Conservation (phyloP, 2,888 invertebrate species). For the Cerceris rybyensis region DNA sequence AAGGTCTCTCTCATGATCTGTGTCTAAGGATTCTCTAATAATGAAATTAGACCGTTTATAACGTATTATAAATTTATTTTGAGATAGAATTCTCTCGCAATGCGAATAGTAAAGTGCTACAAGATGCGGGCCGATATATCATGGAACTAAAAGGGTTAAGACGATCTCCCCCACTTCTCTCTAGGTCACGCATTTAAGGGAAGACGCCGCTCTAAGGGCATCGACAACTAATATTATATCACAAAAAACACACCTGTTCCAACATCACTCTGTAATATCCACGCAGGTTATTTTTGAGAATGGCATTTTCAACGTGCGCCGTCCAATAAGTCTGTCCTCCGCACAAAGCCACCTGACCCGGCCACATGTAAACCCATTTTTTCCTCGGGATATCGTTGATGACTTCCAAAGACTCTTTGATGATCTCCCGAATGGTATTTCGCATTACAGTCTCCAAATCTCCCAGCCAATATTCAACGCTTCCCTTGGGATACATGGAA, state of each 20-base stretch:
- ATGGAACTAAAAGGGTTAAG: too few relatives aligned
- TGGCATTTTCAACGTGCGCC: slow-evolving; percentile 86
- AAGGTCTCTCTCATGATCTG: too few relatives aligned
- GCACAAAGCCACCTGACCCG: slow-evolving; percentile 91
- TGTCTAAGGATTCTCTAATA: too few relatives aligned
- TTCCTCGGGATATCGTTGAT: slow-evolving; percentile 82
- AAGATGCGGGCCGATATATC: too few relatives aligned
- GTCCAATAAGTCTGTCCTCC: slow-evolving; percentile 91
- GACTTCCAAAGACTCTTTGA: slow-evolving; percentile 82
- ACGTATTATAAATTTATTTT: too few relatives aligned
- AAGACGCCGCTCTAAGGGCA: too few relatives aligned
- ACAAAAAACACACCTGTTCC: slow-evolving; percentile 81
- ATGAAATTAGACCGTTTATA: too few relatives aligned
- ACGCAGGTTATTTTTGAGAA: slow-evolving; percentile 83
- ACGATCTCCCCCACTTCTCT: too few relatives aligned
- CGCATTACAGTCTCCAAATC: slow-evolving; percentile 88
- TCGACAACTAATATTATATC: neutral
- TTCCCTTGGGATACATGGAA: slow-evolving; percentile 87
- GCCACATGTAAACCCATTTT: slow-evolving; percentile 90
- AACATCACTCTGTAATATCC: slow-evolving; percentile 84
- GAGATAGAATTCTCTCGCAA: too few relatives aligned
- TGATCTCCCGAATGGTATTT: slow-evolving; percentile 81
- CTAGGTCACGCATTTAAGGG: too few relatives aligned
- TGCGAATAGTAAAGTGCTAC: too few relatives aligned
- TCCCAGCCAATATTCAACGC: slow-evolving; percentile 90